These are phyloP conservation scores for Crypturellus undulatus DNA, from an alignment of 2,113 vertebrate genomes.

Conservation along the genomic window DNA sequence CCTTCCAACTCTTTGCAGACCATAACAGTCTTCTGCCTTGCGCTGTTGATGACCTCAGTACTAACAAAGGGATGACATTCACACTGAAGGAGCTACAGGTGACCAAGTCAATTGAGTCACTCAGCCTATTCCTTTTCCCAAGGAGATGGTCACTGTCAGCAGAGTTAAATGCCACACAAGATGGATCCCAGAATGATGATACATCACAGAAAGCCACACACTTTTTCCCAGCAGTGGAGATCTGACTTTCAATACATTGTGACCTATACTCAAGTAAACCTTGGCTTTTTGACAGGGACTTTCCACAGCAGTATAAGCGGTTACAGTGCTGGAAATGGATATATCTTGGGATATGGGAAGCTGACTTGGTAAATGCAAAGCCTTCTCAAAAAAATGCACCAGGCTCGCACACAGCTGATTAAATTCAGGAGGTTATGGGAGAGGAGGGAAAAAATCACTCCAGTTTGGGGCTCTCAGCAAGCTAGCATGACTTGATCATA, in stretches of 20 bases:
- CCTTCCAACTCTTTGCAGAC: not conserved
- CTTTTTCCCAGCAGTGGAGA: not conserved
- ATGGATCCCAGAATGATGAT: fast-evolving
- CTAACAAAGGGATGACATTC: not conserved
- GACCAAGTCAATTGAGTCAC: fast-evolving
- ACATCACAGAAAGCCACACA: not conserved
- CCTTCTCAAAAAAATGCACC: not conserved
- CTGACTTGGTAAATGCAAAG: conserved; percentile 8
- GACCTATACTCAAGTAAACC: conserved; percentile 12
- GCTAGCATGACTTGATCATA: not conserved
- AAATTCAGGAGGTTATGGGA: not conserved
- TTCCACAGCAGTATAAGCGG: conserved; percentile 35
- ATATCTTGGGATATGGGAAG: conserved; percentile 35
- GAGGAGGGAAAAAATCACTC: not conserved
- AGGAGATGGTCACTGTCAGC: not conserved
- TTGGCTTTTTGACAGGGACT: conserved; percentile 59
- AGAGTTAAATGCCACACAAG: not conserved
- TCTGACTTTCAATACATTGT: not conserved
- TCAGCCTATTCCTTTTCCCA: not conserved
- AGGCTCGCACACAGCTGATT: not conserved
- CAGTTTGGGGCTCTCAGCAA: not conserved
- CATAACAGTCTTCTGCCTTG: fast-evolving
- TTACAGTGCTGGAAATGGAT: conserved; percentile 54
- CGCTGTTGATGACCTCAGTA: not conserved
- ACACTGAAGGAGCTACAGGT: not conserved